phyloP scores from a whole-genome alignment of 2,888 invertebrate species.

The Mystacides longicornis region DNA sequence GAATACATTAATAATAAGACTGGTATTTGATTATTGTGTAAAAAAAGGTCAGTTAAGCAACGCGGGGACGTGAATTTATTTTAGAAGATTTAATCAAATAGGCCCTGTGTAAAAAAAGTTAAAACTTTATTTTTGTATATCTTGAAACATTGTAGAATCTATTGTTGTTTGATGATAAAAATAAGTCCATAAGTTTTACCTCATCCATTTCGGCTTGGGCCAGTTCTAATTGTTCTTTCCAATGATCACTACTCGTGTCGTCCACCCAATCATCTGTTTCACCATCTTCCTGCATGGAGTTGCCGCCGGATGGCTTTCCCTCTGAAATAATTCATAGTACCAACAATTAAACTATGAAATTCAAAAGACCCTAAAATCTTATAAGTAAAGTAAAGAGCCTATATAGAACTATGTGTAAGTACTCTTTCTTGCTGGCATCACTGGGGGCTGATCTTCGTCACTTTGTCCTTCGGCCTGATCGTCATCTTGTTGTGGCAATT shows the following conservation, averaged over 20 bases:
- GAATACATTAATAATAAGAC: no score
- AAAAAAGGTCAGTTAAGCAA: conserved; percentile 24
- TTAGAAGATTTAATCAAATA: conserved; percentile 24
- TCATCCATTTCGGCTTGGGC: conserved; percentile 47
- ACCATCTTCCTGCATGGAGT: conserved; percentile 31
- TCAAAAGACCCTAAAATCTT: background rate
- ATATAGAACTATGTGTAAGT: no score
- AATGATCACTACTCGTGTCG: conserved; percentile 51
- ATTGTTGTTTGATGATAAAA: background rate
- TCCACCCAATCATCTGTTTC: conserved; percentile 43
- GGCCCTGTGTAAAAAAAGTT: conserved; percentile 20
- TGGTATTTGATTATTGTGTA: no score
- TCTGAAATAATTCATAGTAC: conserved; percentile 17
- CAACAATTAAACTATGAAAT: background rate
- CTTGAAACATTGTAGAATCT: background rate
- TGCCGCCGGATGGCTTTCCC: conserved; percentile 32
- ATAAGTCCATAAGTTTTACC: conserved; percentile 32
- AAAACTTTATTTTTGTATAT: background rate
- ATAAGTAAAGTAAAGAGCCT: background rate
- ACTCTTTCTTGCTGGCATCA: conserved; percentile 30
- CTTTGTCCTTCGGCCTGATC: conserved; percentile 37
- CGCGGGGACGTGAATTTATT: conserved; percentile 5
- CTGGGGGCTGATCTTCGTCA: conserved; percentile 39
- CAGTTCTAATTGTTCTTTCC: conserved; percentile 43
- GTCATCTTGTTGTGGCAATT: conserved; percentile 47